phyloP scores from a whole-genome alignment of 2,888 invertebrate genomes.

The Philhelius pedissequus region DNA sequence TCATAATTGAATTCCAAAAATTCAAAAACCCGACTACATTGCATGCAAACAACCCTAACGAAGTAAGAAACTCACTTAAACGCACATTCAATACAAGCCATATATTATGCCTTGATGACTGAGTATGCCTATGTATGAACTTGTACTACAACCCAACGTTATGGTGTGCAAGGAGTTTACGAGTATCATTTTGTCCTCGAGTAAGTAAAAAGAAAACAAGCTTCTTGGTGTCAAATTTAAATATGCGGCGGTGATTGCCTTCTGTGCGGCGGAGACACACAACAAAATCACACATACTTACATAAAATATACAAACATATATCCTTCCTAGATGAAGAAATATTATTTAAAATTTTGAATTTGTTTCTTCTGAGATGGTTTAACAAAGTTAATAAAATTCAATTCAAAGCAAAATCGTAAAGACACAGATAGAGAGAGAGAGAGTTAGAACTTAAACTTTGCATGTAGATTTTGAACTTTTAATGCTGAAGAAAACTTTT shows the following conservation, averaged over 20 bases:
- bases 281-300: background rate
- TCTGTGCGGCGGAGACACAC: background rate
- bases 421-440: too few relatives aligned
- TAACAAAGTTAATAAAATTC: conserved; percentile 38
- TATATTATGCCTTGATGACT: too few relatives aligned
- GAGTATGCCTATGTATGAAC: too few relatives aligned
- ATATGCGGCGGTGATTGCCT: conserved; percentile 61
- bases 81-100: conserved; percentile 31
- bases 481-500: background rate
- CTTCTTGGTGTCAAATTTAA: conserved; percentile 62
- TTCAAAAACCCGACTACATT: conserved; percentile 21
- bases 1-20: conserved; percentile 53
- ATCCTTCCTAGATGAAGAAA: background rate
- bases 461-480: background rate
- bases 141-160: too few relatives aligned
- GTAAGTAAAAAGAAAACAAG: conserved; percentile 42
- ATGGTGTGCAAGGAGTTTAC: conserved; percentile 31
- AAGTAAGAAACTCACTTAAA: conserved; percentile 52
- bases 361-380: background rate
- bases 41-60: conserved; percentile 27
- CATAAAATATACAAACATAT: background rate
- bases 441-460: conserved; percentile 1
- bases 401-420: conserved; percentile 25
- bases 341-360: conserved; percentile 40
- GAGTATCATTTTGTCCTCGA: background rate